Conservation (phyloP, 2,797 vertebrate species). For the Tolypeutes matacus region DNA sequence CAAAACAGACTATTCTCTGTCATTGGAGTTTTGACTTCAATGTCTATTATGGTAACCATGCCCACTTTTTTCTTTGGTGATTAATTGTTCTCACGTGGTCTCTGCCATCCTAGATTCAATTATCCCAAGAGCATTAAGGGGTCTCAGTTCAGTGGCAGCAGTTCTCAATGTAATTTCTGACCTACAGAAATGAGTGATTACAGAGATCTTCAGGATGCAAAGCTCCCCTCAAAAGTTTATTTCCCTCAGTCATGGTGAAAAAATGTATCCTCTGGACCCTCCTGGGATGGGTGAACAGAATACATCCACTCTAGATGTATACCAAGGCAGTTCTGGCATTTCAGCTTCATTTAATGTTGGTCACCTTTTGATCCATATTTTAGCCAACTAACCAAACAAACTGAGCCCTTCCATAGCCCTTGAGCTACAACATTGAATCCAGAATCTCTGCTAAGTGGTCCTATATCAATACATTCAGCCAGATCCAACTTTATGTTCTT, state of each 20-base stretch:
- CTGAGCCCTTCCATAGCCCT: too few species aligned
- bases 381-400: too few species aligned
- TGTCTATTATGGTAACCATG: neutral
- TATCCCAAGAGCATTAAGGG: neutral
- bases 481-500: too few species aligned
- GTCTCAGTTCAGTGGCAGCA: neutral
- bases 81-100: neutral
- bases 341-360: too few species aligned
- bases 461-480: too few species aligned
- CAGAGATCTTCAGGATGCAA: neutral
- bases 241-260: neutral
- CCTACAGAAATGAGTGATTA: too few species aligned
- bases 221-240: neutral
- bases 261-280: neutral
- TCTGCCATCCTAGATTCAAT: neutral
- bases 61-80: neutral
- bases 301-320: too few species aligned
- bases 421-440: too few species aligned
- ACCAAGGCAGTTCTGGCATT: too few species aligned
- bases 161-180: neutral
- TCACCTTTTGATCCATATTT: too few species aligned
- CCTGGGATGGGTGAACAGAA: neutral
- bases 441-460: too few species aligned
- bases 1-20: neutral
- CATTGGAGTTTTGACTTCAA: neutral